Percentiles rank a stretch among this genome's conserved stretches.
phyloP scores from a whole-genome alignment of 1,140 invertebrate species.

The Drosophila watanabei region DNA sequence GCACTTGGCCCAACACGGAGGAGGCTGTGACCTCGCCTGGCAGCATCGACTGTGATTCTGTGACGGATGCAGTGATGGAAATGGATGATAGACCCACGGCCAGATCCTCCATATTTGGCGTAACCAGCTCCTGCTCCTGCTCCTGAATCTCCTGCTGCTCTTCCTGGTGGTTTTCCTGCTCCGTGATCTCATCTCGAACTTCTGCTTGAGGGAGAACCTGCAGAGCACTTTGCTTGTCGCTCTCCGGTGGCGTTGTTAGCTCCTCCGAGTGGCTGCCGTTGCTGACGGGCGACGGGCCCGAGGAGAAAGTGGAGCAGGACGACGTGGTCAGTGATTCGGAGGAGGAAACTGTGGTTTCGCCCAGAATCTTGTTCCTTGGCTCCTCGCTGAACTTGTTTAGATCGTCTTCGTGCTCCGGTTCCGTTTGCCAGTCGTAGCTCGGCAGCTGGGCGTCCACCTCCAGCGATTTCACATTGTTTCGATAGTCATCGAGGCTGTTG shows the following conservation, averaged over 20 bases:
- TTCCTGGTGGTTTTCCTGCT: constrained; percentile 31
- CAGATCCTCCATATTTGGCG: constrained; percentile 57
- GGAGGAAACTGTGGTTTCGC: constrained; percentile 47
- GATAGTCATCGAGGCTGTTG: constrained; percentile 88
- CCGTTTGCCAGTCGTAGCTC: constrained; percentile 50
- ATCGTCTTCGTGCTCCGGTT: constrained; percentile 51
- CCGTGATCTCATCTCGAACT: constrained; percentile 6
- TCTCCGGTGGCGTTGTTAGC: constrained; percentile 31
- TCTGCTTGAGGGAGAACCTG: constrained; percentile 33
- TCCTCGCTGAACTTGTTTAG: constrained; percentile 73
- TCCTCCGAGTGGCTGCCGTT: constrained; percentile 68
- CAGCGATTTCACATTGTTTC: constrained; percentile 86
- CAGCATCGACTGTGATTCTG: constrained; percentile 70
- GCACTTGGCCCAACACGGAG: constrained; percentile 66
- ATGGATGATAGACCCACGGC: constrained; percentile 78
- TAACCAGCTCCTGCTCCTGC: constrained; percentile 5
- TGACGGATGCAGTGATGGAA: constrained; percentile 58
- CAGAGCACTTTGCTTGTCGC: constrained; percentile 28
- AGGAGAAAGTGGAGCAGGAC: constrained; percentile 82
- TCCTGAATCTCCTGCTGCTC: neutral
- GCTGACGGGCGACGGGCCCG: constrained; percentile 77
- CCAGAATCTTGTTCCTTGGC: constrained; percentile 28
- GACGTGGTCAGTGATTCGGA: constrained; percentile 81
- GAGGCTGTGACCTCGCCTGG: constrained; percentile 69
- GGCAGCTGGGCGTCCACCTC: constrained; percentile 47